Evolutionary conservation across 2,888 invertebrate genomes (phyloP).

Genomic region (Piscicola geometra): DNA sequence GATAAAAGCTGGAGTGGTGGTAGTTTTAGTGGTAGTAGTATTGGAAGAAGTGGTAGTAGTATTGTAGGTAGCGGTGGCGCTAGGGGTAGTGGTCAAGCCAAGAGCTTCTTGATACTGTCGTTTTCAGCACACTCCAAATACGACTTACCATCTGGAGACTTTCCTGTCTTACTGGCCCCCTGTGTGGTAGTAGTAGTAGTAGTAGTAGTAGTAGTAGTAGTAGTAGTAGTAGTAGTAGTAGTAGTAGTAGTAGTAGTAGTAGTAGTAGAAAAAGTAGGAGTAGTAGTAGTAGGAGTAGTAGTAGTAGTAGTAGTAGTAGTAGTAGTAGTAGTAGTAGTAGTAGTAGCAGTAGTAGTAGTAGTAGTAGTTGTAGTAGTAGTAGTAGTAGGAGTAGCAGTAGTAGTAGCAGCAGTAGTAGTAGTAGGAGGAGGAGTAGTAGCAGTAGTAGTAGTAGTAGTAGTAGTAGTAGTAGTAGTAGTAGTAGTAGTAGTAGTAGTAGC

Average conservation of each 20-base stretch:
- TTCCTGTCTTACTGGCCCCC: constrained; percentile 22
- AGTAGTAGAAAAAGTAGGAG: no score
- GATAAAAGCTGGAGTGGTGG: no score
- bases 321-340: not conserved
- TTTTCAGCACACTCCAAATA: constrained; percentile 80
- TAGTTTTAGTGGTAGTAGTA: no score
- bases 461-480: not conserved
- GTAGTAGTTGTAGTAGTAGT: not conserved
- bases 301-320: no score
- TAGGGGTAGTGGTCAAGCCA: not conserved
- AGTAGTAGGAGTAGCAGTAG: not conserved
- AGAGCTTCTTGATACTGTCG: constrained; percentile 41
- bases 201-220: no score
- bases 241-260: not conserved
- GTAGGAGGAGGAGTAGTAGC: not conserved
- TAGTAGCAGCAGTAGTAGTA: not conserved
- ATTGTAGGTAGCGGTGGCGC: no score
- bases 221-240: not conserved
- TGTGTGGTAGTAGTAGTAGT: not conserved
- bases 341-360: not conserved
- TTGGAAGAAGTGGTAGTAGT: no score
- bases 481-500: not conserved
- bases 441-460: no score
- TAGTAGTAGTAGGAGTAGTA: not conserved
- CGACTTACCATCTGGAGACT: constrained; percentile 77